phyloP scores from a whole-genome alignment of 2,888 invertebrate species.

The Acrobasis repandana region DNA sequence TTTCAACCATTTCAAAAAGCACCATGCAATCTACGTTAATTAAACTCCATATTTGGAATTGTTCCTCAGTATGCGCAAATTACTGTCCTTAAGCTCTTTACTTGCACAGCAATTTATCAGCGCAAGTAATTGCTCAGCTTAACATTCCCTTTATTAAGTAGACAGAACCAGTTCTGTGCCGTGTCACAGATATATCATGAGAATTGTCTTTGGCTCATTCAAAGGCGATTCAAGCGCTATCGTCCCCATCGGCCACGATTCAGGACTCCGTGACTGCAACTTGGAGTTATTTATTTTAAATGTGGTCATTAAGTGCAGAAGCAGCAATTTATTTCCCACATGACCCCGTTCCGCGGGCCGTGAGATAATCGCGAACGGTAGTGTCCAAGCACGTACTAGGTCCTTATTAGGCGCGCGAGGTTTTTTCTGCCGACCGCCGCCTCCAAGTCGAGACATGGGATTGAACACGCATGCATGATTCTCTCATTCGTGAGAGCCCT shows the following conservation, averaged over 20 bases:
- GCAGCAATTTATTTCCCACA: constrained; percentile 68
- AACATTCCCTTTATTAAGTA: constrained; percentile 50
- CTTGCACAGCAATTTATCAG: constrained; percentile 21
- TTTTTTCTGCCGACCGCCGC: constrained; percentile 59
- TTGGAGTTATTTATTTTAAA: constrained; percentile 56
- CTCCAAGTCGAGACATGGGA: constrained; percentile 50
- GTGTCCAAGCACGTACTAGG: constrained; percentile 72
- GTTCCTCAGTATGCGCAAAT: constrained; percentile 48
- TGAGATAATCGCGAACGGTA: constrained; percentile 78
- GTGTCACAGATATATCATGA: constrained; percentile 39
- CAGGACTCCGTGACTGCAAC: constrained; percentile 59
- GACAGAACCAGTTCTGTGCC: constrained; percentile 44
- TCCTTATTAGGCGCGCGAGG: constrained; percentile 71
- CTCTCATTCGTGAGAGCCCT: constrained; percentile 47
- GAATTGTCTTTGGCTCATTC: constrained; percentile 49
- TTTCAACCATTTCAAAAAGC: constrained; percentile 19
- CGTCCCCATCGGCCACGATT: constrained; percentile 58
- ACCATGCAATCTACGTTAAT: constrained; percentile 38
- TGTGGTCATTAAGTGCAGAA: constrained; percentile 58
- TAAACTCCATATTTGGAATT: constrained; percentile 51
- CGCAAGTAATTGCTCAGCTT: constrained; percentile 26
- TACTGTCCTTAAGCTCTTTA: constrained; percentile 45
- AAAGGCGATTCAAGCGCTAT: constrained; percentile 48
- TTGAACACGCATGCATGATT: constrained; percentile 61
- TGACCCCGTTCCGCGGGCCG: constrained; percentile 72